Evolutionary conservation across 1,140 invertebrate genomes (phyloP).

Genomic region (Bombus balteatus): DNA sequence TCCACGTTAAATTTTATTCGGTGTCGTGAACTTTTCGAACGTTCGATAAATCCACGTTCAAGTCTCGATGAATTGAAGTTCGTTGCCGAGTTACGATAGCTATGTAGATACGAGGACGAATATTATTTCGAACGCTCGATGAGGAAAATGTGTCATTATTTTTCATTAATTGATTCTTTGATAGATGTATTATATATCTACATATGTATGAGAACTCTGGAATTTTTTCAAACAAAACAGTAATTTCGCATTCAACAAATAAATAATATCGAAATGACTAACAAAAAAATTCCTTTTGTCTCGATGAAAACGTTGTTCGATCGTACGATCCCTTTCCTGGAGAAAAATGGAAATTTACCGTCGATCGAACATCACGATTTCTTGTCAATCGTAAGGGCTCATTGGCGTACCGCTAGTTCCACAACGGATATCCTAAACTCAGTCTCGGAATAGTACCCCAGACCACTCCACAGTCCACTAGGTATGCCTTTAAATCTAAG

Average conservation of each 20-base stretch:
- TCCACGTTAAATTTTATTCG: not conserved
- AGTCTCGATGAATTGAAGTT: not conserved
- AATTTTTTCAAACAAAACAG: not conserved
- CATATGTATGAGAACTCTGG: not conserved
- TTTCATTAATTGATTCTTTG: not conserved
- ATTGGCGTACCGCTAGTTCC: not conserved
- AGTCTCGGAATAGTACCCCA: conserved; percentile 55
- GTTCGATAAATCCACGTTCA: not conserved
- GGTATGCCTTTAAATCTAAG: conserved; percentile 70
- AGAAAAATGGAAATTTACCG: not conserved
- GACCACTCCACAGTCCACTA: conserved; percentile 67
- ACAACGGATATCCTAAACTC: conserved; percentile 66
- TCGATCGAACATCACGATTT: not conserved
- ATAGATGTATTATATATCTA: not conserved
- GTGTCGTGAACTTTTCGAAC: not conserved
- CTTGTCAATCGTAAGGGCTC: not conserved
- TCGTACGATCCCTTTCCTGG: too few relatives aligned
- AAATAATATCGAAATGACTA: conserved; percentile 21
- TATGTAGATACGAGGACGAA: not conserved
- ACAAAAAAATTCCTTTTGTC: conserved; percentile 1
- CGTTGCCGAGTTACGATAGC: not conserved
- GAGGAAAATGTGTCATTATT: not conserved
- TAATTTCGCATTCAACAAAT: conserved; percentile 27
- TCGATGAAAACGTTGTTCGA: not conserved
- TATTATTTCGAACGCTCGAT: not conserved